Evolutionary conservation across 2,113 vertebrate species (phyloP), one percentile per base, ranked within the genome.

Genomic region (Anthoscopus minutus): DNA sequence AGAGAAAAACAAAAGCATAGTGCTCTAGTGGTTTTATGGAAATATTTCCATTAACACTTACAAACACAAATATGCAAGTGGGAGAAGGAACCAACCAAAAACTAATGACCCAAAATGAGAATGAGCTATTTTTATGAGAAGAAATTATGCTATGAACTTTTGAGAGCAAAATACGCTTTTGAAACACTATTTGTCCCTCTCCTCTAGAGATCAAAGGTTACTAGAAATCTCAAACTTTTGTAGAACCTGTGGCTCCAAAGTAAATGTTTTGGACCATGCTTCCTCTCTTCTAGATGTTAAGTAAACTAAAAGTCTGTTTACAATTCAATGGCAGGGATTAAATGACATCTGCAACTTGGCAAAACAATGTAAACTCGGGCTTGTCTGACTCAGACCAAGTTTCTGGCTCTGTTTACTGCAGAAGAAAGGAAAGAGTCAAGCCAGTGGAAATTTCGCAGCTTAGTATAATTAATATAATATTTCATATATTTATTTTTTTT

Each of bases 361-460:
- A 95, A 54, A 92, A n/a, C 65, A 74, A 31, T 76, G 20, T 97
- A 96, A 83, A 92, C 37, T 78, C 25, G 44, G 72, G 54, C 17
- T 73, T 96, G 81, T 87, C 56, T 92, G 64, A 87, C 40, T 83
- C 53, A 81, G n/a, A 17, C 27, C 9, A 64, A 65, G 13, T 66
- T 50, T 93, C 92, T 93, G 80, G 58, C 67, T 88, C 67, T 69
- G 31, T 67, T 54, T 74, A 90, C 54, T 86, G 23, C 48, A 84
- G 30, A n/a, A 94, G 31, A 86, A 94, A 92, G 65, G 61, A 82
- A 72, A 90, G 38, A 81, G 21, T 40, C 66, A 90, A 95, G 42
- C 62, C 76, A 88, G 71, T 72, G 81, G 86, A 96, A 91, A 96
- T 64, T 60, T 87, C 94, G 61, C 28, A 95, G 76, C 50, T 62